Evolutionary conservation across 2,113 vertebrate species (phyloP).

Genomic region (Tauraco erythrolophus): DNA sequence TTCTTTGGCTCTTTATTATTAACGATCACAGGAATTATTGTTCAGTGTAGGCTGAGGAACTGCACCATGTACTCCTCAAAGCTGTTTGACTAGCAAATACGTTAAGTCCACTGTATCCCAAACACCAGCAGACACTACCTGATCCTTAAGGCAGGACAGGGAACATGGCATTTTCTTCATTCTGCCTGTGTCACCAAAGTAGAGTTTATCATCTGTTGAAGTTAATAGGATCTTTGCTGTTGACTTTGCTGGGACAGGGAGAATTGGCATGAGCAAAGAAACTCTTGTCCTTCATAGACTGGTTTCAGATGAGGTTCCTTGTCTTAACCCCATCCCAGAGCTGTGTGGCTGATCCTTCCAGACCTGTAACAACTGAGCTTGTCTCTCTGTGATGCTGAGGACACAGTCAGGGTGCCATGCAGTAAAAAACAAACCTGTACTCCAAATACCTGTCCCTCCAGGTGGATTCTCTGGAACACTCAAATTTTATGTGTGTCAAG

Average conservation of each 20-base stretch:
- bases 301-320: not conserved
- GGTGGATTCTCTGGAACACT: not conserved
- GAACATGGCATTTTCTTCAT: not conserved
- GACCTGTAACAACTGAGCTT: not conserved
- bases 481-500: accelerated
- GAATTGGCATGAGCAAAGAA: not conserved
- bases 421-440: not conserved
- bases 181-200: not conserved
- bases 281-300: not conserved
- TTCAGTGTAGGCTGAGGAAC: not conserved
- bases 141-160: not conserved
- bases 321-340: not conserved
- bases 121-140: not conserved
- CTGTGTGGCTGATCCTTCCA: not conserved
- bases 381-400: not conserved
- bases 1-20: not conserved
- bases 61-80: not conserved
- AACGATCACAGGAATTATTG: not conserved
- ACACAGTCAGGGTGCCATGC: not conserved
- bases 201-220: not conserved
- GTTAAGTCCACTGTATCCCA: not conserved
- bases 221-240: not conserved
- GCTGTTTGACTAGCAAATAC: not conserved
- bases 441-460: not conserved
- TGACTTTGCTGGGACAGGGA: not conserved